Evolutionary conservation across 2,888 invertebrate genomes (phyloP), one percentile per base, ranked within the genome.

Genomic region (Drosophila kokeensis): DNA sequence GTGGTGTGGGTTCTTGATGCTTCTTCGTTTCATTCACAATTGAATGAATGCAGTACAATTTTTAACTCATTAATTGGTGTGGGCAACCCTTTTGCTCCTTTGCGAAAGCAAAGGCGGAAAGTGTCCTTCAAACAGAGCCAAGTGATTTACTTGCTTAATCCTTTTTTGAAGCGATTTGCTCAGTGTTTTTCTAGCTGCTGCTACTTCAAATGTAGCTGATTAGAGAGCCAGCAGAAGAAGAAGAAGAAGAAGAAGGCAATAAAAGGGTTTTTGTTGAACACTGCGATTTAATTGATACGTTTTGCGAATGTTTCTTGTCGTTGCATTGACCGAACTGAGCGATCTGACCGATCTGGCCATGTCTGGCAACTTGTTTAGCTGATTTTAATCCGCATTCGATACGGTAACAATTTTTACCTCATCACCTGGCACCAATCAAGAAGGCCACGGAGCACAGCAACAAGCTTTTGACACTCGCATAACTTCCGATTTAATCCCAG

Each of bases 381-480:
- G 91, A 91, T 91, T 90, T 90, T 91, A 90, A 90, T 90, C 90
- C 90, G 82, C 90, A 91, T 90, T 91, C 90, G 90, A 90, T 91
- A 91, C 89, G 90, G 90, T 89, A 91, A 91, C 90, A 90, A 90
- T 81, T 90, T 76, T 87, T 83, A 79, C 90, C 82, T 89, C 91
- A 90, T 90, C 90, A 88, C 83, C 77, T 73, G 60, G 64, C 72
- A 69, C 68, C 71, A 79, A 81, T 82, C 79, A 79, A 67, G 64
- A 55, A 38, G 54, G 64, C 52, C 69, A 60, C 30, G n/a, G 29
- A 40, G 57, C 21, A 27, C 42, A 57, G 68, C 50, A 50, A 69
- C 66, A 69, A 73, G 83, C 85, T 74, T 79, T 79, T 89, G 87
- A 88, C 90, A 89, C 70, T 82, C 89, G 85, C 89, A 90, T 90